Base-by-base conservation (phyloP, 2,113 vertebrate species). In the Athene noctua region DNA sequence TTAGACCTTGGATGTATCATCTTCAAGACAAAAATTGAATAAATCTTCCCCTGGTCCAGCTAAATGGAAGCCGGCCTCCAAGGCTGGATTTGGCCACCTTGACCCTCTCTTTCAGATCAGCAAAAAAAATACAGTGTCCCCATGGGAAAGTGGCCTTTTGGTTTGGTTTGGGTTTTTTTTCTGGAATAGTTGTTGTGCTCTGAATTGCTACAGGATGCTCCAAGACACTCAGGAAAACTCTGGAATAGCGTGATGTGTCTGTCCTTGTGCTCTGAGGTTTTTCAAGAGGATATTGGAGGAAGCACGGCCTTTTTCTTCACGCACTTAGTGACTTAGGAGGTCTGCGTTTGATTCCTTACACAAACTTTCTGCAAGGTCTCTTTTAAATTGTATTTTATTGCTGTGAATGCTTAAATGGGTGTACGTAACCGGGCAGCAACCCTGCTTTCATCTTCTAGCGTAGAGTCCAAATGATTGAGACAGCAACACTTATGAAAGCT, bases 201-300 rank as follows among this genome's bases (percentile, higher is more conserved):
- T 38, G 47, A 49, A 44, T 55, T 30, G 32, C 66, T 74, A 1
- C 27, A 46, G 72, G 78, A 70, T 49, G 75, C 65, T 49, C 51
- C 55, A 30, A 15, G 65, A 32, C 25, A 2, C 12, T 2, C 1
- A 49, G 49, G 55, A 19, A 36, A 26, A 7, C 42, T 17, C 67
- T 14, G 15, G 15, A 26, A 6, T 6, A 9, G 18, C 1, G 0
- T 27, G 57, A 18, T 26, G 62, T 1, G 1, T 20, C 55, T 13
- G 40, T 29, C 80, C 68, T 52, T 25, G 18, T 29, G 49, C 72
- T 38, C 26, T 15, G 20, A n/a, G 51, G 36, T 30, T 81, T 74
- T 25, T 12, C 6, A 36, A 38, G 40, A 51, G 36, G 27, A 30
- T 54, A 8, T 18, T 38, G 65, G 52, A 80, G 63, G 79, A 67